Percentiles rank a stretch among this genome's conserved stretches.
phyloP scores from a whole-genome alignment of 2,888 invertebrate genomes.

The Platynereis dumerilii region DNA sequence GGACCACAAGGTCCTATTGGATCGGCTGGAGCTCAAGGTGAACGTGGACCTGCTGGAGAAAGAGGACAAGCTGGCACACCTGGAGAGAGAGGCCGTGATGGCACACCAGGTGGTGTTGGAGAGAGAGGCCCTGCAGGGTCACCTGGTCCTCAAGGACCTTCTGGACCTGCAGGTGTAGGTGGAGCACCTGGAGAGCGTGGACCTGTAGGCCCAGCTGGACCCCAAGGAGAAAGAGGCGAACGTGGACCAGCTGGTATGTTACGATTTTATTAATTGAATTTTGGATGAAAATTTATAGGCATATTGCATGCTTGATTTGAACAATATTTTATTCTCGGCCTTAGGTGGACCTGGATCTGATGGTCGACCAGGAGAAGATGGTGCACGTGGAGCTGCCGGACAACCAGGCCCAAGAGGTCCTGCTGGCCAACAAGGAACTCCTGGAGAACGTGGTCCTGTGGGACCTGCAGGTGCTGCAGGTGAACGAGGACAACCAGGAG shows the following conservation, averaged over 20 bases:
- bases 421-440: constrained; percentile 32
- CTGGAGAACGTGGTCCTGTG: constrained; percentile 34
- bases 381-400: constrained; percentile 31
- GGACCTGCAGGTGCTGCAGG: constrained; percentile 33
- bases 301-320: too few species aligned
- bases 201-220: constrained; percentile 29
- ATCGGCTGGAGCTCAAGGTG: constrained; percentile 26
- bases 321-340: neutral
- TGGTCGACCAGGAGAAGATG: constrained; percentile 24
- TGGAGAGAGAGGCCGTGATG: constrained; percentile 27
- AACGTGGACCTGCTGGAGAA: constrained; percentile 24
- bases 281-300: too few species aligned
- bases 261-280: too few species aligned
- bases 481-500: constrained; percentile 21
- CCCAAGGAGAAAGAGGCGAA: constrained; percentile 10
- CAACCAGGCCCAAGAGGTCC: constrained; percentile 20
- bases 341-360: neutral
- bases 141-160: constrained; percentile 27
- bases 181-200: constrained; percentile 34
- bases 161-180: constrained; percentile 26
- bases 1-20: constrained; percentile 40
- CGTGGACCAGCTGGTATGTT: too few species aligned
- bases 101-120: constrained; percentile 14
- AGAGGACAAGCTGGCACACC: constrained; percentile 22
- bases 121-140: constrained; percentile 22